A percentile compares a stretch with the other conserved stretches of the same genome.
Evolutionary conservation across 2,888 invertebrate species (phyloP).

Genomic region (Odontocolon sp.): DNA sequence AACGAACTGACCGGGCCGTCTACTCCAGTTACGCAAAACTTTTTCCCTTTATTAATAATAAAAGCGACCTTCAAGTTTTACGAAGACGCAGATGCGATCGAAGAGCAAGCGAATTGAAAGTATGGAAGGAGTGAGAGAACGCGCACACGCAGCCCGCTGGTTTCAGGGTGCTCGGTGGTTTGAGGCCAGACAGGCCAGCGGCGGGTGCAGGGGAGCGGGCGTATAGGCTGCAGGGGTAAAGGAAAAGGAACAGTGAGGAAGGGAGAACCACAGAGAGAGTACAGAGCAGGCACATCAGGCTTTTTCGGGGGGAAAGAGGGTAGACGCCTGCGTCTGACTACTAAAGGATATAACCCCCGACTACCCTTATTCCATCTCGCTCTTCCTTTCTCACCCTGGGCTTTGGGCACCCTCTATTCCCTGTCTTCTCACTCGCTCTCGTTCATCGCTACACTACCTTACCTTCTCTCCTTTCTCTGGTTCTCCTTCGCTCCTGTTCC

Average conservation of each 20-base stretch:
- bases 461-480: constrained; percentile 34
- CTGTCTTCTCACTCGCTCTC: constrained; percentile 35
- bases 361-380: constrained; percentile 49
- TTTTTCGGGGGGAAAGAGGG: constrained; percentile 48
- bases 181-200: constrained; percentile 68
- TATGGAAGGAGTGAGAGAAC: constrained; percentile 24
- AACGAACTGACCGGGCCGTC: constrained; percentile 18
- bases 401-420: not conserved
- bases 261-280: no score
- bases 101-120: constrained; percentile 26
- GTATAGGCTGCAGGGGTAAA: constrained; percentile 35
- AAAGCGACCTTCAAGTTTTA: constrained; percentile 54
- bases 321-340: constrained; percentile 74
- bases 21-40: not conserved
- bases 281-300: constrained; percentile 58
- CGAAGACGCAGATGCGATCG: constrained; percentile 58
- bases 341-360: constrained; percentile 68
- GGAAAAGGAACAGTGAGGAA: no score
- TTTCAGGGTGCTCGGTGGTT: constrained; percentile 60
- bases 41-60: constrained; percentile 12
- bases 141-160: constrained; percentile 50
- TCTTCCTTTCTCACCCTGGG: constrained; percentile 39
- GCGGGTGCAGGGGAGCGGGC: constrained; percentile 52
- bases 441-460: constrained; percentile 37
- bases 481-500: constrained; percentile 32